These are phyloP conservation scores for Drosophila mimetica DNA, from an alignment of 2,888 invertebrate species.

Conservation along the genomic window DNA sequence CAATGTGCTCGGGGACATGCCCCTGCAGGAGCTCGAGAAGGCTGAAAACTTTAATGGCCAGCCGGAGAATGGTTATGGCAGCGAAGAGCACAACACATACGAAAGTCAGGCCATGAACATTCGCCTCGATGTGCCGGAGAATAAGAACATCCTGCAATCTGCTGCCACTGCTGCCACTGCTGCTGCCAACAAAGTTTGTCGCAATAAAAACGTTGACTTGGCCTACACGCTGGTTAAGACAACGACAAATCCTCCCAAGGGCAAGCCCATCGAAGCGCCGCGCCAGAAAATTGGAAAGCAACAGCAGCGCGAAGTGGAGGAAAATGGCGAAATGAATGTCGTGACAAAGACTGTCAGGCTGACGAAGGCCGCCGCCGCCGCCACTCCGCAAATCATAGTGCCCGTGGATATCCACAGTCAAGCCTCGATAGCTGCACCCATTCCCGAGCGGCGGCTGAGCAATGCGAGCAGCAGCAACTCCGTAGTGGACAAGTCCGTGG, in stretches of 20 bases:
- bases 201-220: slow-evolving; percentile 85
- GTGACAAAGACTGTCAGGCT: slow-evolving; percentile 42
- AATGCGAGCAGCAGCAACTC: slow-evolving; percentile 75
- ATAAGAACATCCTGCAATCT: slow-evolving; percentile 15
- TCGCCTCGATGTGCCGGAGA: slow-evolving; percentile 60
- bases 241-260: slow-evolving; percentile 34
- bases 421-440: slow-evolving; percentile 2
- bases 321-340: slow-evolving; percentile 17
- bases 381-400: slow-evolving; percentile 71
- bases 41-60: slow-evolving; percentile 47
- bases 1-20: slow-evolving; percentile 63
- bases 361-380: slow-evolving; percentile 42
- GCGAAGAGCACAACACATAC: slow-evolving; percentile 56
- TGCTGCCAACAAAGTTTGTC: slow-evolving; percentile 73
- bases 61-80: slow-evolving; percentile 28
- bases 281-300: slow-evolving; percentile 40
- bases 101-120: slow-evolving; percentile 81
- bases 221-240: slow-evolving; percentile 82
- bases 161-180: slow-evolving; percentile 5
- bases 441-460: slow-evolving; percentile 62
- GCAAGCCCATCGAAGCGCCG: slow-evolving; percentile 27
- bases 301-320: slow-evolving; percentile 12
- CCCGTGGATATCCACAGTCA: slow-evolving; percentile 73
- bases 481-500: slow-evolving; percentile 85
- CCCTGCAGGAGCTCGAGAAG: slow-evolving; percentile 18